Evolutionary conservation across 2,113 vertebrate species (phyloP).

Genomic region (Oriolus oriolus): DNA sequence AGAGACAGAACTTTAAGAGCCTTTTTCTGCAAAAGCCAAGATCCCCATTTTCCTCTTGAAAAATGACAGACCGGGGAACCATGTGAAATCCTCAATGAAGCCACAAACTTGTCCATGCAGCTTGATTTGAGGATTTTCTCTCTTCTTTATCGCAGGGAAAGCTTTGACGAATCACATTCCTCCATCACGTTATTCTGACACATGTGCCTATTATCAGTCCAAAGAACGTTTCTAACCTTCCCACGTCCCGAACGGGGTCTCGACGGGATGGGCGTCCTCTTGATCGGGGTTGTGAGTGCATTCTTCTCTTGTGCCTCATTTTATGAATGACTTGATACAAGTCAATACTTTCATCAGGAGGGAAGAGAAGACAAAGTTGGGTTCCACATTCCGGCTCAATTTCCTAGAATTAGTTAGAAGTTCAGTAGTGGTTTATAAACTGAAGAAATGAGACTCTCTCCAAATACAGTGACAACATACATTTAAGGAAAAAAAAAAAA

Average conservation of each 20-base stretch:
- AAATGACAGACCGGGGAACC: conserved; percentile 76
- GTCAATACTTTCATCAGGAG: conserved; percentile 95
- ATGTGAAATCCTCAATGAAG: conserved; percentile 89
- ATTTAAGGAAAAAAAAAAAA: not conserved
- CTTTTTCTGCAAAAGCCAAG: conserved; percentile 75
- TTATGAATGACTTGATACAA: conserved; percentile 96
- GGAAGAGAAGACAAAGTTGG: conserved; percentile 94
- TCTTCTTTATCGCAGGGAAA: conserved; percentile 85
- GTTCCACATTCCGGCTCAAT: conserved; percentile 92
- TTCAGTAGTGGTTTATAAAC: conserved; percentile 64
- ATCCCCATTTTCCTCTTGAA: conserved; percentile 81
- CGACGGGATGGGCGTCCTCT: conserved; percentile 87
- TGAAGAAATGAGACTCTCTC: not conserved
- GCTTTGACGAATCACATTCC: conserved; percentile 84
- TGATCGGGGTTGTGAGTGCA: conserved; percentile 90
- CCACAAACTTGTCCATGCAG: conserved; percentile 88
- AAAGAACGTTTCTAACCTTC: conserved; percentile 99
- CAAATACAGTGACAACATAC: not conserved
- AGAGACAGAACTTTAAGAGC: conserved; percentile 52
- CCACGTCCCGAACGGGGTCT: conserved; percentile 92
- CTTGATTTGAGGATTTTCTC: conserved; percentile 90
- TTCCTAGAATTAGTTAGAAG: conserved; percentile 81
- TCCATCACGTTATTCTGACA: conserved; percentile 88
- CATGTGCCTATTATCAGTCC: conserved; percentile 90
- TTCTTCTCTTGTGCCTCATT: conserved; percentile 95